Base-by-base conservation (phyloP, 2,113 vertebrate genomes). In the Podocnemis expansa region DNA sequence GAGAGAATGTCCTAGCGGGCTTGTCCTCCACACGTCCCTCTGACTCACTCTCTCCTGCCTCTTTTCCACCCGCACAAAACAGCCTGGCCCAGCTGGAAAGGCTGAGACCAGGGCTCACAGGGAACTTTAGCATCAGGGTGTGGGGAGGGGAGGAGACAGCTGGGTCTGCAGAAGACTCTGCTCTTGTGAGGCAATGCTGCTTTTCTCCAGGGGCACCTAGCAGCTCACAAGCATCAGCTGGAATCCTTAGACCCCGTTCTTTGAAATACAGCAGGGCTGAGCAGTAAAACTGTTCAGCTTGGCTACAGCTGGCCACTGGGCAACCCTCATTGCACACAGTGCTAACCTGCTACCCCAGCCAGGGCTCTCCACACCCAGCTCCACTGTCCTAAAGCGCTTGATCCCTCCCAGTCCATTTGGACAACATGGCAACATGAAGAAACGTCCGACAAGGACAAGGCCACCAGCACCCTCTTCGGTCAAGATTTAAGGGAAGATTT, bases 1-100 rank as follows among this genome's bases (percentile, higher is more conserved):
- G 1, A 82, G 47, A 38, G 70, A 24, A 38, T n/a, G 38, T 80
- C 73, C 73, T 38, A 54, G 56, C 47, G 49, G 22, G 2, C 70
- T 84, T 29, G 24, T 17, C 60, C 82, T 34, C 55, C 79, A 49
- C 2, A 1, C 84, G 91, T 91, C 5, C 7, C 24, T 78, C 78
- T 95, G 87, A 95, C 82, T 97, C 93, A 97, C 63, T 51, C 21
- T 63, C 73, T 45, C 24, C 78, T 75, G 22, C 84, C 84, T n/a
- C 29, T 56, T 94, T 96, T 95, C 95, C 93, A 94, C 60, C 55
- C 78, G 87, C 31, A 10, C 80, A 85, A 73, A 86, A 85, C 0
- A 0, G n/a, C 70, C 21, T 29, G 0, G n/a, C 70, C 21, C 29
- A 56, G 89, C 80, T 96, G 91, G 92, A 96, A 95, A 80, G 56